Conservation (phyloP, 2,797 vertebrate genomes). For the Pterois miles region DNA sequence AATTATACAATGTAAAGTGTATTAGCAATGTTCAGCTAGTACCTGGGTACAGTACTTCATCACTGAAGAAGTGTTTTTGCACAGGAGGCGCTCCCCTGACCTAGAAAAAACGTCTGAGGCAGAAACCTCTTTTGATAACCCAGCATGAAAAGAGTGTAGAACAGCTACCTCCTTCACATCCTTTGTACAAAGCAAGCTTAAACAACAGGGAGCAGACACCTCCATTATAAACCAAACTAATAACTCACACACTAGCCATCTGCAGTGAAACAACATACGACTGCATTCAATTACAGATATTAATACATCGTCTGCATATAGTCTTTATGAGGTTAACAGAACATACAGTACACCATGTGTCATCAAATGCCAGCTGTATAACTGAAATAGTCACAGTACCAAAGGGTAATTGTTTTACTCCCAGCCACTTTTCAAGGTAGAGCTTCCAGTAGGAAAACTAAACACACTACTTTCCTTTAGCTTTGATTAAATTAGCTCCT, state of each 20-base stretch:
- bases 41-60: constrained; percentile 43
- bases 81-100: constrained; percentile 71
- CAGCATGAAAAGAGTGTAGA: constrained; percentile 44
- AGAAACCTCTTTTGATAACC: constrained; percentile 71
- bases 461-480: constrained; percentile 7
- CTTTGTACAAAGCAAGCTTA: constrained; percentile 25
- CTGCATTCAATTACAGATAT: constrained; percentile 7
- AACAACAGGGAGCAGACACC: constrained; percentile 38
- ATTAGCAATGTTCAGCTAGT: constrained; percentile 41
- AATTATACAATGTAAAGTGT: constrained; percentile 30
- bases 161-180: constrained; percentile 54
- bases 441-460: constrained; percentile 28
- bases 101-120: constrained; percentile 75
- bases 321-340: neutral
- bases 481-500: constrained; percentile 24
- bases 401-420: constrained; percentile 17
- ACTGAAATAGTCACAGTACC: constrained; percentile 14
- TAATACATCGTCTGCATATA: constrained; percentile 14
- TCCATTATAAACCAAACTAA: constrained; percentile 33
- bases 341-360: neutral
- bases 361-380: neutral
- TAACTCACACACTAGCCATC: neutral
- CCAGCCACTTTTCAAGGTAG: neutral
- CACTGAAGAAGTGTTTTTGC: constrained; percentile 50
- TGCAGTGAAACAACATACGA: constrained; percentile 4